Evolutionary conservation across 2,888 invertebrate species (phyloP).

Genomic region (Agonopterix heracliana): DNA sequence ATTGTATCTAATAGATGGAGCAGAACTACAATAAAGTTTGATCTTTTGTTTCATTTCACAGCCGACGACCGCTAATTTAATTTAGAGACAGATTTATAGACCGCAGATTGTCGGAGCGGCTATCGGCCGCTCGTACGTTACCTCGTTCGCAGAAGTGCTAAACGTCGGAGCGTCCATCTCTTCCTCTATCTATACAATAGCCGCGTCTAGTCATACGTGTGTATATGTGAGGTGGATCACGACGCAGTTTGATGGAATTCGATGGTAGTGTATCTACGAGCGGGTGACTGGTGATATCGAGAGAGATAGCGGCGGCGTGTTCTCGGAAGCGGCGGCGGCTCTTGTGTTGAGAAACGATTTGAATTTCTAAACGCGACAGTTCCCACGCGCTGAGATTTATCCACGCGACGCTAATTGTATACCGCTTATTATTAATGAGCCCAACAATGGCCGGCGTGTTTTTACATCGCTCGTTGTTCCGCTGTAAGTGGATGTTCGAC

Average conservation of each 20-base stretch:
- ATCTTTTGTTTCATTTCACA: conserved; percentile 12
- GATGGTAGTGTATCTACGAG: conserved; percentile 2
- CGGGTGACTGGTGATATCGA: conserved; percentile 9
- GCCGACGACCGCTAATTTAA: conserved; percentile 38
- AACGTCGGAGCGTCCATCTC: not conserved
- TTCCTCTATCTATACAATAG: not conserved
- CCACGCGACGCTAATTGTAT: conserved; percentile 16
- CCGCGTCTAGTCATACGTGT: too few species aligned
- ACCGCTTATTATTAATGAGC: conserved; percentile 9
- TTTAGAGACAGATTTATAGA: conserved; percentile 51
- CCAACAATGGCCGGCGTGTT: conserved; percentile 15
- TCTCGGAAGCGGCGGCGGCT: conserved; percentile 21
- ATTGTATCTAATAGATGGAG: not conserved
- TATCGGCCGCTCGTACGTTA: conserved; percentile 23
- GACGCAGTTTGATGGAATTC: conserved; percentile 12
- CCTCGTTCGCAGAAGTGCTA: conserved; percentile 34
- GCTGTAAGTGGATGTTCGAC: conserved; percentile 11
- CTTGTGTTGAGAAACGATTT: conserved; percentile 11
- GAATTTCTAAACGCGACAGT: conserved; percentile 21
- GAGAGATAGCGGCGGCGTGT: conserved; percentile 9
- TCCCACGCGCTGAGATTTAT: conserved; percentile 24
- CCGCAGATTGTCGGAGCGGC: conserved; percentile 29
- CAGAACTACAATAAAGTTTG: not conserved
- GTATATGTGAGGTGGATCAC: not conserved
- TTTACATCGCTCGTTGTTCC: conserved; percentile 18